A percentile compares a stretch with the other conserved stretches of the same genome.
These are phyloP conservation scores for Pantherophis vulpinus DNA, from an alignment of 2,797 vertebrate genomes.

Conservation along the genomic window DNA sequence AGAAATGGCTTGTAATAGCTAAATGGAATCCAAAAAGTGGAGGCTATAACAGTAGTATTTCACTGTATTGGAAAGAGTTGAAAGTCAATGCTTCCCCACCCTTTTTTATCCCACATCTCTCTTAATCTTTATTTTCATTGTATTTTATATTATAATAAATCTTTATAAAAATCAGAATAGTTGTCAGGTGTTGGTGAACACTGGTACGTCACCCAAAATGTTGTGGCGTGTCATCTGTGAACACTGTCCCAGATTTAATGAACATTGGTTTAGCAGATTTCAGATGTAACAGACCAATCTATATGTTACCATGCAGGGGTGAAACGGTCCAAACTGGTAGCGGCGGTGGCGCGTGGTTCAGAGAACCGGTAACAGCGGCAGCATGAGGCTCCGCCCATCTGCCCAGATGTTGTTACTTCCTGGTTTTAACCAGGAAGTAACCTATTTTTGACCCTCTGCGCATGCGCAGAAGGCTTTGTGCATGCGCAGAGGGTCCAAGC, in stretches of 20 bases:
- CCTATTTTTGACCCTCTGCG: too few species aligned
- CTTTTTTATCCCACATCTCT: neutral
- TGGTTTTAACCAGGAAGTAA: too few species aligned
- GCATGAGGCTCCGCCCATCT: too few species aligned
- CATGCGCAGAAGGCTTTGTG: too few species aligned
- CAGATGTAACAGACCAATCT: neutral
- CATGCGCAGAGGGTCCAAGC: too few species aligned
- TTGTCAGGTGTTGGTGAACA: neutral
- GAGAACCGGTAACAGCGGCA: too few species aligned
- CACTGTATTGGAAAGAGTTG: neutral
- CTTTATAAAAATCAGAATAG: neutral
- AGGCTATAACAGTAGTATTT: neutral
- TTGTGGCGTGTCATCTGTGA: neutral
- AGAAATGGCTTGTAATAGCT: neutral
- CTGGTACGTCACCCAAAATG: neutral
- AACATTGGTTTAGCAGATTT: neutral
- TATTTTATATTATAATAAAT: neutral
- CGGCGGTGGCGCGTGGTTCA: too few species aligned
- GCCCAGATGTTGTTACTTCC: too few species aligned
- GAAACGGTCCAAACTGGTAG: too few species aligned
- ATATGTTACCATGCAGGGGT: neutral
- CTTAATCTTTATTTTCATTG: neutral
- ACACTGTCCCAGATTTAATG: neutral
- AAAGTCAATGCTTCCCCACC: neutral
- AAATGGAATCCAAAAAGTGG: neutral